phyloP scores from a whole-genome alignment of 2,888 invertebrate genomes.

The Thymelicus sylvestris region DNA sequence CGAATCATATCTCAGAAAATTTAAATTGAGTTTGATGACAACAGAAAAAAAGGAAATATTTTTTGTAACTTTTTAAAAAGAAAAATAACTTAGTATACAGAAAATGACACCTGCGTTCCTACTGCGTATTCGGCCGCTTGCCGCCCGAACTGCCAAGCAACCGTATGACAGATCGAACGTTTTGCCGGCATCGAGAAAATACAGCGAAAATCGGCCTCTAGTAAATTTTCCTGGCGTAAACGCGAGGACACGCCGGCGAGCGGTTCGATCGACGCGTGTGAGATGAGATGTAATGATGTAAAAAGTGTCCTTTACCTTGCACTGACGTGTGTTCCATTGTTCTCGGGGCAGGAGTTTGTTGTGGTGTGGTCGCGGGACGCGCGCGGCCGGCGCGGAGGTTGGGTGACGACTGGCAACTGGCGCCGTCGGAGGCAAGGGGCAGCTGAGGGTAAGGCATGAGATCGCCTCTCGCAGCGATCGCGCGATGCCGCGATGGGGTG shows the following conservation, averaged over 20 bases:
- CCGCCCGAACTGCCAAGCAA: conserved; percentile 12
- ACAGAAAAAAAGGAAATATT: too few species aligned
- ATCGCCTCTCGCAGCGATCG: conserved; percentile 1
- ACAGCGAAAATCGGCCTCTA: conserved; percentile 21
- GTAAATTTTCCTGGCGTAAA: conserved; percentile 25
- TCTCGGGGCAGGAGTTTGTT: conserved; percentile 40
- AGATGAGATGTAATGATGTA: conserved; percentile 37
- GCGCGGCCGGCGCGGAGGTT: conserved; percentile 44
- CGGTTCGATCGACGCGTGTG: not conserved
- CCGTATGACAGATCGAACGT: conserved; percentile 26
- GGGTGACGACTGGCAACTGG: conserved; percentile 42
- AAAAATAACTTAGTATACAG: too few species aligned
- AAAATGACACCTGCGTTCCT: not conserved
- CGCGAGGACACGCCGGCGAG: conserved; percentile 3
- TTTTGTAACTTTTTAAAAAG: too few species aligned
- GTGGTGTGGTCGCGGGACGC: conserved; percentile 36
- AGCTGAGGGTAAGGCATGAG: conserved; percentile 26
- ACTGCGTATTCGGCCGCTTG: conserved; percentile 19
- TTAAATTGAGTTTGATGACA: too few species aligned
- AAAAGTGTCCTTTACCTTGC: conserved; percentile 61
- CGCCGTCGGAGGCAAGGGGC: conserved; percentile 41
- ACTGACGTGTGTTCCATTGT: conserved; percentile 73
- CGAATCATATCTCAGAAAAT: too few species aligned
- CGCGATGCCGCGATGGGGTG: conserved; percentile 16
- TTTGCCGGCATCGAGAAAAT: conserved; percentile 33